Conservation (phyloP, 2,888 invertebrate species). For the Lysandra coridon region DNA sequence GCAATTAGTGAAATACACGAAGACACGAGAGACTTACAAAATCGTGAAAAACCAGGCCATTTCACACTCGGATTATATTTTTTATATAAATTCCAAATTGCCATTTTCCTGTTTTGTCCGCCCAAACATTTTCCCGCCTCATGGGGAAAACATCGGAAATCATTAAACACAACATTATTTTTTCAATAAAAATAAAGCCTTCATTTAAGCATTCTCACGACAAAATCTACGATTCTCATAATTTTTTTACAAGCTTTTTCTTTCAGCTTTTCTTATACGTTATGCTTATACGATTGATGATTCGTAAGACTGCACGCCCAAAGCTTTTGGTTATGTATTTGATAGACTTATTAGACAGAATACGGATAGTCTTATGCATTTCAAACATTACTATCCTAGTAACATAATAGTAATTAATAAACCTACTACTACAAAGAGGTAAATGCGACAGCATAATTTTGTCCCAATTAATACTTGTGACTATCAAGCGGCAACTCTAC, state of each 20-base stretch:
- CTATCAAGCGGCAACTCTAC: background rate
- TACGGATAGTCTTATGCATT: no score
- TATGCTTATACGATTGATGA: no score
- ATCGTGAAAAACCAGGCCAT: background rate
- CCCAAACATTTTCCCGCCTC: background rate
- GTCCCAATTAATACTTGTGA: background rate
- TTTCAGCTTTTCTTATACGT: no score
- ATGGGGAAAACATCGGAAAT: background rate
- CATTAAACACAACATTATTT: background rate
- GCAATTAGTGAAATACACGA: background rate
- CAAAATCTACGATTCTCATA: background rate
- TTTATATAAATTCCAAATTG: constrained; percentile 1
- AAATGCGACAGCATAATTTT: background rate
- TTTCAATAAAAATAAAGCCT: background rate
- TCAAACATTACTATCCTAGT: no score
- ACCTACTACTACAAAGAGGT: no score
- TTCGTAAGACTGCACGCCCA: no score
- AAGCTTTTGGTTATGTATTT: no score
- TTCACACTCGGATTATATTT: constrained; percentile 6
- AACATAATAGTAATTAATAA: no score
- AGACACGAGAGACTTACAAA: background rate
- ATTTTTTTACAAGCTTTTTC: background rate
- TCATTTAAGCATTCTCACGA: background rate
- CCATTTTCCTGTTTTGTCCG: constrained; percentile 8
- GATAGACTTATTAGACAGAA: no score